phyloP scores from a whole-genome alignment of 2,888 invertebrate species.

The Protophormia terraenovae region DNA sequence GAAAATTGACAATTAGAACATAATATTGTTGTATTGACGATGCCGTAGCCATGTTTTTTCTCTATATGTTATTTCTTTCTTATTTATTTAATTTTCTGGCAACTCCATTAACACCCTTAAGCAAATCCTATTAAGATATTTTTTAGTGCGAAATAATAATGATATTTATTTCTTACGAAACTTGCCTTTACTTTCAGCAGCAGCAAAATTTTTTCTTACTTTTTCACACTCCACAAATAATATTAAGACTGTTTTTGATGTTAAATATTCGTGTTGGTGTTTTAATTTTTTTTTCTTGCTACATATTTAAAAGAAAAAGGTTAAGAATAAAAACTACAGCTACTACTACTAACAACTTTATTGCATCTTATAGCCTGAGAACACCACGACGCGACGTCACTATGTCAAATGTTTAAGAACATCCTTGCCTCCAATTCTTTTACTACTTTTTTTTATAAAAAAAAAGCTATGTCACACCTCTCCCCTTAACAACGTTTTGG shows the following conservation, averaged over 20 bases:
- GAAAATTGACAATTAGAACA: no score
- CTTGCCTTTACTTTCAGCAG: constrained; percentile 15
- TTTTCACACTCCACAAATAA: constrained; percentile 25
- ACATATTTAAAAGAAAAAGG: constrained; percentile 37
- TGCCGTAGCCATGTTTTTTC: no score
- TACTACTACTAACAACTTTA: not conserved
- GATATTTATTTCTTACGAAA: constrained; percentile 58
- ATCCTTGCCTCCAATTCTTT: not conserved
- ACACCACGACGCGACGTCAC: constrained; percentile 9
- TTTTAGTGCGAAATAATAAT: constrained; percentile 63
- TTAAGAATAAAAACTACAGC: constrained; percentile 28
- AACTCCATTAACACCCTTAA: constrained; percentile 34
- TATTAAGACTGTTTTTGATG: constrained; percentile 40
- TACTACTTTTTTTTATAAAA: not conserved
- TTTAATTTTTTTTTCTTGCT: not conserved
- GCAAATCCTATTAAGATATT: constrained; percentile 64
- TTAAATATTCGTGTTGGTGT: constrained; percentile 35
- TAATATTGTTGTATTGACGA: no score
- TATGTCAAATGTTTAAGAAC: constrained; percentile 29
- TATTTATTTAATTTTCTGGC: constrained; percentile 26
- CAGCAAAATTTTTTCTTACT: not conserved
- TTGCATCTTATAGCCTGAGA: constrained; percentile 16
- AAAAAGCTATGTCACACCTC: no score
- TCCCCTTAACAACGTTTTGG: no score
- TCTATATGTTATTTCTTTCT: no score